phyloP scores from a whole-genome alignment of 2,888 invertebrate genomes.

The Spodoptera picta region DNA sequence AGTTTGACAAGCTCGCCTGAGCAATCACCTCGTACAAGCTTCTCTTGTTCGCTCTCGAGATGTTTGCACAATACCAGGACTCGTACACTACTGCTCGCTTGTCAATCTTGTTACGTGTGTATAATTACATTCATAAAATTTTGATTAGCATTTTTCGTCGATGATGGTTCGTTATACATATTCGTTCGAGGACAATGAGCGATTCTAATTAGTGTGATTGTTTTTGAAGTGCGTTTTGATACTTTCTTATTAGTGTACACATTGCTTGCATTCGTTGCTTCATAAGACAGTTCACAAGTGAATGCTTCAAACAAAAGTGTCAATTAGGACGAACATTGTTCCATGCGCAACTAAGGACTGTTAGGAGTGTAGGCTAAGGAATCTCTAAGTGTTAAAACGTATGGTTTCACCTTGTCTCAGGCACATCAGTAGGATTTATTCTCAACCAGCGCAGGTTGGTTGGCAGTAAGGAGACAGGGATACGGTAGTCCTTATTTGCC shows the following conservation, averaged over 20 bases:
- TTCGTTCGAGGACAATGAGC: slow-evolving; percentile 14
- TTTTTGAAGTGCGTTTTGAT: slow-evolving; percentile 18
- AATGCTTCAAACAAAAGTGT: slow-evolving; percentile 50
- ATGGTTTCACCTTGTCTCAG: slow-evolving; percentile 76
- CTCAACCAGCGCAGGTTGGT: slow-evolving; percentile 81
- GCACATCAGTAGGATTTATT: slow-evolving; percentile 66
- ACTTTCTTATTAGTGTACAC: slow-evolving; percentile 25
- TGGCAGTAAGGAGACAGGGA: slow-evolving; percentile 84
- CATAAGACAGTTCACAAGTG: slow-evolving; percentile 38
- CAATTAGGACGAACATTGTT: slow-evolving; percentile 32
- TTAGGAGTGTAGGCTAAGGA: slow-evolving; percentile 60
- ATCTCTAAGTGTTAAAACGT: slow-evolving; percentile 68
- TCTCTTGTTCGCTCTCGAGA: no score
- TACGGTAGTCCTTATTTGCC: slow-evolving; percentile 80
- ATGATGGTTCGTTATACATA: neutral
- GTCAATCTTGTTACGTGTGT: no score
- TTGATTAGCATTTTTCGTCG: slow-evolving; percentile 3
- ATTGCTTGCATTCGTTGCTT: slow-evolving; percentile 9
- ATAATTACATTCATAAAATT: slow-evolving; percentile 7
- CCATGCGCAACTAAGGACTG: slow-evolving; percentile 69
- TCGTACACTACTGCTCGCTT: no score
- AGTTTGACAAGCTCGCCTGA: neutral
- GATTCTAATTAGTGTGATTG: slow-evolving; percentile 16
- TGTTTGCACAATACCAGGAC: no score
- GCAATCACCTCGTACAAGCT: no score